phyloP scores from a whole-genome alignment of 2,888 invertebrate genomes.

The Gastrophysa polygoni region DNA sequence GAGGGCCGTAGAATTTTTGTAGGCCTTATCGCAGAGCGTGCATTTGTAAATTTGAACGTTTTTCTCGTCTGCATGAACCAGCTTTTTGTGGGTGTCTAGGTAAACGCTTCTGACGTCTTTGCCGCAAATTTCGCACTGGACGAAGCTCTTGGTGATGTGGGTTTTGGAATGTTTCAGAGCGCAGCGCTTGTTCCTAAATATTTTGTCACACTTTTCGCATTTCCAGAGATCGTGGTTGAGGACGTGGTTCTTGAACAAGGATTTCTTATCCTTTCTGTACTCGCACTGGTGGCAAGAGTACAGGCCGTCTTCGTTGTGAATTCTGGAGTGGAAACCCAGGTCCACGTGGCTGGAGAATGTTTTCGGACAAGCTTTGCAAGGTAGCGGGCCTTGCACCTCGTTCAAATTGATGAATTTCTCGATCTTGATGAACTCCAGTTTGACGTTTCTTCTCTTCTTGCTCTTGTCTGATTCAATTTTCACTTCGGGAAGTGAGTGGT shows the following conservation, averaged over 20 bases:
- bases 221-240: constrained; percentile 59
- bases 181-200: constrained; percentile 60
- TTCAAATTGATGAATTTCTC: constrained; percentile 30
- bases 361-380: constrained; percentile 50
- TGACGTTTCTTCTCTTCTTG: constrained; percentile 18
- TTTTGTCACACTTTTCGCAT: constrained; percentile 59
- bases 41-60: constrained; percentile 25
- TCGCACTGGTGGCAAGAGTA: constrained; percentile 52
- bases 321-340: constrained; percentile 49
- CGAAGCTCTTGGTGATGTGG: constrained; percentile 62
- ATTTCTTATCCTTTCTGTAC: constrained; percentile 48
- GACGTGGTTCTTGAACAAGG: constrained; percentile 53
- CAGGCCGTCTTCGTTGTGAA: constrained; percentile 46
- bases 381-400: constrained; percentile 49
- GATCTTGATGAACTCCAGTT: constrained; percentile 24
- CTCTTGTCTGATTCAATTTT: constrained; percentile 8
- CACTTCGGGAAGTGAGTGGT: background rate
- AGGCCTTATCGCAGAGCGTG: constrained; percentile 30
- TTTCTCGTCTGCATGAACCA: constrained; percentile 28
- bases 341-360: constrained; percentile 49
- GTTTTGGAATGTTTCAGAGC: constrained; percentile 57
- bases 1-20: constrained; percentile 29
- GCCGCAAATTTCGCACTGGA: constrained; percentile 61
- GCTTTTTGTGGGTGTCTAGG: constrained; percentile 29
- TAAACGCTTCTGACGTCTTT: constrained; percentile 57